A percentile compares a stretch with the other conserved stretches of the same genome.
phyloP scores from a whole-genome alignment of 2,888 invertebrate species.

The Scaptomyza parva region DNA sequence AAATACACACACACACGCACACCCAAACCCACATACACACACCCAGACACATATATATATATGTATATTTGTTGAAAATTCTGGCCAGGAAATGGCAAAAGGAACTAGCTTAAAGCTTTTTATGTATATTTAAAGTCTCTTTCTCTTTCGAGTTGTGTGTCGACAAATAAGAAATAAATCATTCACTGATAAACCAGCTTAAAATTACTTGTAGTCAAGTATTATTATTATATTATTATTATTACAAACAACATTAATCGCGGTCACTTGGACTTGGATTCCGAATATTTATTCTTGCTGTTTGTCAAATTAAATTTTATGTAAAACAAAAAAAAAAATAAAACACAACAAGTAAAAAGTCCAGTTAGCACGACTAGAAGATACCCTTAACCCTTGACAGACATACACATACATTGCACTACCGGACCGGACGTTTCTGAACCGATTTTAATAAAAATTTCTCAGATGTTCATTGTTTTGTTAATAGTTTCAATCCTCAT shows the following conservation, averaged over 20 bases:
- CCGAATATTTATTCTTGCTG: constrained; percentile 14
- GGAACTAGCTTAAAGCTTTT: constrained; percentile 24
- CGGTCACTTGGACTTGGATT: constrained; percentile 17
- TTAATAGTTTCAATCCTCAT: no score
- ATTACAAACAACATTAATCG: constrained; percentile 43
- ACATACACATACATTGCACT: no score
- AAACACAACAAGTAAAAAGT: no score
- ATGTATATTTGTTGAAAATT: constrained; percentile 12
- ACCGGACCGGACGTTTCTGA: no score
- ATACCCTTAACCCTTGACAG: no score
- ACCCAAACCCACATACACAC: no score
- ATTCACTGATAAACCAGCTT: constrained; percentile 35
- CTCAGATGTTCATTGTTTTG: no score
- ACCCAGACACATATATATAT: neutral
- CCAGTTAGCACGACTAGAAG: no score
- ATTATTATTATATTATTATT: no score
- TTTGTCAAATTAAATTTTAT: constrained; percentile 21
- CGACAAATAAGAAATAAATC: constrained; percentile 14
- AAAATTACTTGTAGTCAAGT: neutral
- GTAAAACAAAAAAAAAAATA: constrained; percentile 6
- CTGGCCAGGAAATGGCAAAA: constrained; percentile 13
- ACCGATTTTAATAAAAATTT: no score
- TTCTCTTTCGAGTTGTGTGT: constrained; percentile 2
- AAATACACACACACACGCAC: neutral
- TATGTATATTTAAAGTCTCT: constrained; percentile 1